Evolutionary conservation across 2,113 vertebrate species (phyloP).

Genomic region (Microtus oregoni): DNA sequence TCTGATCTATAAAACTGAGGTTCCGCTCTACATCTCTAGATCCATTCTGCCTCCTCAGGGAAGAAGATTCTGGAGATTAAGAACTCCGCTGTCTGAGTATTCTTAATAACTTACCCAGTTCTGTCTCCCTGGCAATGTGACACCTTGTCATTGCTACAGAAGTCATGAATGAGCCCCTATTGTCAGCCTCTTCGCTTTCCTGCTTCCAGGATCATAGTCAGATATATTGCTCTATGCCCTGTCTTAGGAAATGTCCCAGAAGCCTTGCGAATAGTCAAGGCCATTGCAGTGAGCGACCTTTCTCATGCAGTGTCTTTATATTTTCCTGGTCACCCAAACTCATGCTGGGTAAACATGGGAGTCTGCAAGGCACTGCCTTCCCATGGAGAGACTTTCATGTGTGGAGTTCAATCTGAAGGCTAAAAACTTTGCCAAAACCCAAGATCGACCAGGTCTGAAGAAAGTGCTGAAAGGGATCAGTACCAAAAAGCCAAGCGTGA

Average conservation of each 20-base stretch:
- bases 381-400: accelerated
- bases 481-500: accelerated
- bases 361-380: too few species aligned
- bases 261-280: background rate
- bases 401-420: accelerated
- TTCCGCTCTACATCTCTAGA: background rate
- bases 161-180: background rate
- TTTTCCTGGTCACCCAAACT: background rate
- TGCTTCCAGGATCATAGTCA: background rate
- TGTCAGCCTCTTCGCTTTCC: background rate
- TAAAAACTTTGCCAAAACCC: background rate
- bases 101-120: background rate
- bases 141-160: background rate
- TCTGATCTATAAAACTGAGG: background rate
- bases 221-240: background rate
- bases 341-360: background rate
- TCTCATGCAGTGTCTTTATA: background rate
- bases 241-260: background rate
- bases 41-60: background rate
- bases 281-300: background rate
- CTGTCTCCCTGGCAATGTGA: background rate
- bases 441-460: background rate
- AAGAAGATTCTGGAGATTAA: background rate
- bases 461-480: background rate
- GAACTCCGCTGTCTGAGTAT: background rate